Evolutionary conservation across 2,888 invertebrate species (phyloP), one percentile per base, ranked within the genome.

Genomic region (Drosophila koepferae): DNA sequence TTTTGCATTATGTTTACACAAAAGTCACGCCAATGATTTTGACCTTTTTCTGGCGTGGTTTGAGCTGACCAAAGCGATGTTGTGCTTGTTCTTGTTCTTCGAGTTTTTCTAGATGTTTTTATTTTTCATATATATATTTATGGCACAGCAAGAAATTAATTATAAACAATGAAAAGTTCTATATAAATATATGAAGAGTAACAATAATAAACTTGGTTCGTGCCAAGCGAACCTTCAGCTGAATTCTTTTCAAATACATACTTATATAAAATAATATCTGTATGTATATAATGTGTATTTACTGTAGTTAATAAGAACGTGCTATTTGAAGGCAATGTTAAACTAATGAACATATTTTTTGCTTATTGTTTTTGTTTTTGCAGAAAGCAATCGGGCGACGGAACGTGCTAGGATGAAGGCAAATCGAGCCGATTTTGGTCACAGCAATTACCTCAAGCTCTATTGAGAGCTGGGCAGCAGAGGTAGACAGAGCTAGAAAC

Each of bases 341-440:
- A 40, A 40, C 55, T 41, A 23, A 55, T 28, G 28, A 0, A 18
- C 23, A 41, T 20, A 12, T 28, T 36, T 36, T 20, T 43, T 28
- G 28, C 4, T 28, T 41, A 23, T 71, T 34, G 55, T 36, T 12
- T 3, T 56, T 20, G 12, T 28, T 28, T 28, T 28, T 94, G 23
- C 93, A 94, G 94, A 93, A 93, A 95, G 95, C 95, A 95, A 95
- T 90, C 86, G 74, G 64, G 44, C 60, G 53, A 53, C n/a, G 43
- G 49, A 68, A 72, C 67, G 73, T 77, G 74, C 74, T 74, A 77
- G 91, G 95, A 96, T 95, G 94, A 94, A 93, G 94, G 94, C 94
- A 93, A 94, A 94, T 93, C 84, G 76, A 89, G 93, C 92, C 93
- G 95, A 95, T 95, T 95, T 95, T 94, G 95, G 95, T 95, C 93